Percentiles rank a stretch among this genome's conserved stretches.
Evolutionary conservation across 2,113 vertebrate species (phyloP).

Genomic region (Acanthisitta chloris): DNA sequence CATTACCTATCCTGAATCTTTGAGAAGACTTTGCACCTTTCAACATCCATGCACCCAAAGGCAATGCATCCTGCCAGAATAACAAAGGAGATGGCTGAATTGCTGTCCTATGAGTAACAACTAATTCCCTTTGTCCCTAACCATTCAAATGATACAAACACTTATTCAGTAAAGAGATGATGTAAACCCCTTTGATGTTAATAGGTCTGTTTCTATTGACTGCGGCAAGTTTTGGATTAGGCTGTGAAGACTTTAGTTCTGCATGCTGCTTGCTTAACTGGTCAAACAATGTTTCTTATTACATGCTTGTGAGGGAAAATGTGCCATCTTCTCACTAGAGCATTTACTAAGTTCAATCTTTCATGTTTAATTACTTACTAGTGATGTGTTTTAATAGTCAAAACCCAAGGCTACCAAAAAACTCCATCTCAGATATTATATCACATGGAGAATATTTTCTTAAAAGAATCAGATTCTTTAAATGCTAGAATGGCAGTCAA

Average conservation of each 20-base stretch:
- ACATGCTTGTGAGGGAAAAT: constrained; percentile 11
- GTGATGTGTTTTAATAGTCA: neutral
- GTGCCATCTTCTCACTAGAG: neutral
- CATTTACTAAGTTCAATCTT: neutral
- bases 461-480: neutral
- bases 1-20: neutral
- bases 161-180: neutral
- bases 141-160: neutral
- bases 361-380: constrained; percentile 30
- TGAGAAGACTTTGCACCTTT: neutral
- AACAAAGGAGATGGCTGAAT: neutral
- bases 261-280: constrained; percentile 3
- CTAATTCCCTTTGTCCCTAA: neutral
- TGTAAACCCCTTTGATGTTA: neutral
- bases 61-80: neutral
- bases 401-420: neutral
- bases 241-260: neutral
- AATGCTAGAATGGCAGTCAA: neutral
- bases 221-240: neutral
- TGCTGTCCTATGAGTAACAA: neutral
- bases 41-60: neutral
- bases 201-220: neutral
- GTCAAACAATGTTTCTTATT: constrained; percentile 11
- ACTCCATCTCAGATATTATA: neutral
- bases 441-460: neutral